A percentile compares a stretch with the other conserved stretches of the same genome.
Evolutionary conservation across 2,888 invertebrate species (phyloP).

Genomic region (Trissoscelio sp.): DNA sequence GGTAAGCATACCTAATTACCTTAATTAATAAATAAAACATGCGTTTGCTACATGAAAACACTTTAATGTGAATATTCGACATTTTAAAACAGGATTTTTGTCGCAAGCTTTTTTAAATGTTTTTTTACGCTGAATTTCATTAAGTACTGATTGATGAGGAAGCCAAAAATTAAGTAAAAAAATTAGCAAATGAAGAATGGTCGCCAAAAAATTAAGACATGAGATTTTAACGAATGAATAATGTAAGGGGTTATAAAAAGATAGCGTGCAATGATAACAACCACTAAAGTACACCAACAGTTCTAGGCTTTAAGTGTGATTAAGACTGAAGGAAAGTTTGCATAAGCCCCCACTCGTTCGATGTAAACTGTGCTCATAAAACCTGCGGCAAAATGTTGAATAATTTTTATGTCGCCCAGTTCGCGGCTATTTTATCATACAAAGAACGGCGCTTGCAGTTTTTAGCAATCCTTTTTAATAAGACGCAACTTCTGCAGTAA

Average conservation of each 20-base stretch:
- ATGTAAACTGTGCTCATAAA: slow-evolving; percentile 50
- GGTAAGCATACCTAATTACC: background rate
- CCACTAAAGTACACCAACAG: slow-evolving; percentile 41
- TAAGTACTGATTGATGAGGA: background rate
- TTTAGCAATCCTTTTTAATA: no score
- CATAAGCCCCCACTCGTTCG: slow-evolving; percentile 43
- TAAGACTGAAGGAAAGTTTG: slow-evolving; percentile 58
- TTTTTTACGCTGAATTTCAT: background rate
- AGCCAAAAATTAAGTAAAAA: background rate
- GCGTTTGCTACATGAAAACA: background rate
- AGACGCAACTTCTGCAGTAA: no score
- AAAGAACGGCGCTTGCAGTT: no score
- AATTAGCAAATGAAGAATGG: slow-evolving; percentile 24
- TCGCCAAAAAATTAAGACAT: slow-evolving; percentile 37
- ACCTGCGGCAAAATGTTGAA: slow-evolving; percentile 47
- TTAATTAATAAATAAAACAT: slow-evolving; percentile 7
- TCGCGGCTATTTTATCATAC: slow-evolving; percentile 4
- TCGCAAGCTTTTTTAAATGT: no score
- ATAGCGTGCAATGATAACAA: slow-evolving; percentile 49
- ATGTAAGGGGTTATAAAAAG: slow-evolving; percentile 55
- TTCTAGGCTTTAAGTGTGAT: slow-evolving; percentile 59
- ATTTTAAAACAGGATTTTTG: no score
- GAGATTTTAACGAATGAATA: slow-evolving; percentile 57
- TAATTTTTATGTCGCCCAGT: slow-evolving; percentile 54
- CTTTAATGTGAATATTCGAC: no score